A percentile compares a stretch with the other conserved stretches of the same genome.
Conservation (phyloP, 2,888 invertebrate genomes). For the Melipona beecheii region DNA sequence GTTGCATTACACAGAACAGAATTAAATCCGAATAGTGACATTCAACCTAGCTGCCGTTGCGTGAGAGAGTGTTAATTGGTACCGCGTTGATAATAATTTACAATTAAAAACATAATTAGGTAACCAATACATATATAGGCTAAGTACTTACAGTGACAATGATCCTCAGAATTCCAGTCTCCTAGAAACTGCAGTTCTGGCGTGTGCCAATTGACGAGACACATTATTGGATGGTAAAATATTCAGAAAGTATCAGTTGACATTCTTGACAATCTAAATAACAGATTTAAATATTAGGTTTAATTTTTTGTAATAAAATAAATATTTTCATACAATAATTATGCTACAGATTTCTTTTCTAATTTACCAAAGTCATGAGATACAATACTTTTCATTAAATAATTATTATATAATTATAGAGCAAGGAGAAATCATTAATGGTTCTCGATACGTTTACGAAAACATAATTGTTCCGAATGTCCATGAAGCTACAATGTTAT, state of each 20-base stretch:
- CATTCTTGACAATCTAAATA: not conserved
- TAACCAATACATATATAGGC: not conserved
- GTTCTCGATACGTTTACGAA: not conserved
- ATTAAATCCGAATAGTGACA: constrained; percentile 27
- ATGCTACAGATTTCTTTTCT: not conserved
- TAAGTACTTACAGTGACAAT: constrained; percentile 25
- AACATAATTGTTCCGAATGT: constrained; percentile 23
- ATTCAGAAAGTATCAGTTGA: not conserved
- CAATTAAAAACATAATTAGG: constrained; percentile 7
- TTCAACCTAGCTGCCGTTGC: not conserved
- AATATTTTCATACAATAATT: not conserved
- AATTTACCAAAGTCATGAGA: not conserved
- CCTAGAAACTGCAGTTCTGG: not conserved
- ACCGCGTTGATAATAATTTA: not conserved
- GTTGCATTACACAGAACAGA: constrained; percentile 27
- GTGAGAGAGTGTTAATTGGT: constrained; percentile 29
- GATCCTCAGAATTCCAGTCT: not conserved
- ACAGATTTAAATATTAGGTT: not conserved
- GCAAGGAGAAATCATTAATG: not conserved
- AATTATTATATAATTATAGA: not conserved
- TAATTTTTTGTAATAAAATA: not conserved
- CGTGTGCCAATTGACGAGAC: not conserved
- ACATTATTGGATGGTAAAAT: not conserved
- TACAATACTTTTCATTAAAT: not conserved
- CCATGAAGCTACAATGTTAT: constrained; percentile 75